Percentiles rank a stretch among this genome's conserved stretches.
These are phyloP conservation scores for Lithobates sylvaticus DNA, from an alignment of 2,797 vertebrate genomes.

Conservation along the genomic window DNA sequence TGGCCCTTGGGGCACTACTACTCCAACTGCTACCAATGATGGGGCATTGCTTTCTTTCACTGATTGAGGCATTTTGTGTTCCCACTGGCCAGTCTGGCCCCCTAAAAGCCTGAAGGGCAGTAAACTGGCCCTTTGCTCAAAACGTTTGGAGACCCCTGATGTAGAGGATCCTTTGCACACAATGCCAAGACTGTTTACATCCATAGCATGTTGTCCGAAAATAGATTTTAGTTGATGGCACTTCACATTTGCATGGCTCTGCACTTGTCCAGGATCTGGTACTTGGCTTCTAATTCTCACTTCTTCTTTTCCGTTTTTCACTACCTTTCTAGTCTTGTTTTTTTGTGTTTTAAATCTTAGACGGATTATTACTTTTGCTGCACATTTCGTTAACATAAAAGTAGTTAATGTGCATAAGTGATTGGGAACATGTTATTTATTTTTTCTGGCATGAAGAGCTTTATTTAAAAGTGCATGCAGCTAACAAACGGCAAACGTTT, in stretches of 20 bases:
- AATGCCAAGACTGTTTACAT: conserved; percentile 66
- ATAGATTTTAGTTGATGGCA: conserved; percentile 18
- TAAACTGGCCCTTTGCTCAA: no score
- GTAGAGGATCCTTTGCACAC: conserved; percentile 81
- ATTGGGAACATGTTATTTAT: neutral
- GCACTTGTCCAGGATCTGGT: neutral
- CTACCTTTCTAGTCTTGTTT: neutral
- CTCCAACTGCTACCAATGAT: no score
- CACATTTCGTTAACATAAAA: neutral
- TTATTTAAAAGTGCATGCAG: neutral
- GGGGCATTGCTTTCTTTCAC: no score
- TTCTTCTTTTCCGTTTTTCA: neutral
- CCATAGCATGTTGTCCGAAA: conserved; percentile 79
- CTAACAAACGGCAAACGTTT: neutral
- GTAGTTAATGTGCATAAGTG: conserved; percentile 1
- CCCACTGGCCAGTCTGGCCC: no score
- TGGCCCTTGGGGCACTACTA: no score
- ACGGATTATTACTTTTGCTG: neutral
- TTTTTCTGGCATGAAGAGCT: neutral
- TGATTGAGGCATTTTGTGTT: no score
- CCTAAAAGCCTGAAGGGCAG: no score
- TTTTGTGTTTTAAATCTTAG: neutral
- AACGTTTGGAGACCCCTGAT: no score
- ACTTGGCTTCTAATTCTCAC: neutral
- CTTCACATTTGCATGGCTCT: conserved; percentile 63